Evolutionary conservation across 2,113 vertebrate species (phyloP).

Genomic region (Tenrec ecaudatus): DNA sequence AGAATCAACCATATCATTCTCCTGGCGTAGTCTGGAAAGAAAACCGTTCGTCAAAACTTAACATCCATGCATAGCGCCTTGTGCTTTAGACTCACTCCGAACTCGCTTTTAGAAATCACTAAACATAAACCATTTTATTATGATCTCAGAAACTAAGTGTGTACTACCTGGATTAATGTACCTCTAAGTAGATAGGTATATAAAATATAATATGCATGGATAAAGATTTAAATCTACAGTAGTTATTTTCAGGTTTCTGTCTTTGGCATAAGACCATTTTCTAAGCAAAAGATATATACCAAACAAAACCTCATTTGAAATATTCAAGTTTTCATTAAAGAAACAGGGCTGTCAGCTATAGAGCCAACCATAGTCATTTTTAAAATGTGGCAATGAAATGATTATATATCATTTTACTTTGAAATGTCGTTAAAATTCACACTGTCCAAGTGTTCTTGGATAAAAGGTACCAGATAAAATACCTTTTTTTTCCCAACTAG

Average conservation of each 20-base stretch:
- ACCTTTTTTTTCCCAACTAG: not conserved
- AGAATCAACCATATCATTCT: constrained; percentile 93
- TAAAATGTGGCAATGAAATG: constrained; percentile 5
- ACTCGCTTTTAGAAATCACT: not conserved
- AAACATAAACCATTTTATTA: constrained; percentile 19
- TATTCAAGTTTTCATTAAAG: constrained; percentile 7
- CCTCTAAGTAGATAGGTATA: not conserved
- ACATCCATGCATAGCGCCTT: not conserved
- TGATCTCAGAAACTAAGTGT: not conserved
- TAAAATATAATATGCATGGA: not conserved
- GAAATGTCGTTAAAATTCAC: not conserved
- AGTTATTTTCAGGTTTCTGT: constrained; percentile 5
- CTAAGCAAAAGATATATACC: not conserved
- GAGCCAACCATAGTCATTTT: not conserved
- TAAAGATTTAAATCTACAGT: not conserved
- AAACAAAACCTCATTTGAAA: constrained; percentile 51
- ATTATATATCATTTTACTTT: constrained; percentile 12
- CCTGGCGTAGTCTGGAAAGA: constrained; percentile 89
- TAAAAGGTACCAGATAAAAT: not conserved
- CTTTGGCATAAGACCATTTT: constrained; percentile 5
- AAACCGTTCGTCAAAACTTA: constrained; percentile 44
- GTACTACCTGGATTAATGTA: constrained; percentile 24
- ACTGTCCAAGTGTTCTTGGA: not conserved
- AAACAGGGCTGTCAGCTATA: not conserved
- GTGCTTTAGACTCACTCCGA: not conserved